A percentile compares a stretch with the other conserved stretches of the same genome.
phyloP scores from a whole-genome alignment of 2,888 invertebrate genomes.

The Leptopterna dolabrata region DNA sequence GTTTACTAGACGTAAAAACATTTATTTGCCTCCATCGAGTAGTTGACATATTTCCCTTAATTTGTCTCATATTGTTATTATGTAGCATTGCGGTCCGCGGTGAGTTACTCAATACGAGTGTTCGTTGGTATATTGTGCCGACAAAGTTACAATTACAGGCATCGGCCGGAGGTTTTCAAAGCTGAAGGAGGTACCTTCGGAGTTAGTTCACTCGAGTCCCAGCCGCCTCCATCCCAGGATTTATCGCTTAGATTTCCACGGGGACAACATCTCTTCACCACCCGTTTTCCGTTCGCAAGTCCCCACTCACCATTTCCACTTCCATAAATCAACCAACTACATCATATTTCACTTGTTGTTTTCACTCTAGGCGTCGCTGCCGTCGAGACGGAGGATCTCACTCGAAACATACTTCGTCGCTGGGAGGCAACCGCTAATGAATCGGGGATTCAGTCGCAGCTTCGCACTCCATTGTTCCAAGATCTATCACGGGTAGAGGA shows the following conservation, averaged over 20 bases:
- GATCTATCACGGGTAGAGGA: slow-evolving; percentile 14
- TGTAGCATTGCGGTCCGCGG: too few relatives aligned
- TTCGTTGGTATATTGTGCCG: too few relatives aligned
- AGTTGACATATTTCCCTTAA: too few relatives aligned
- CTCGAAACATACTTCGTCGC: neutral
- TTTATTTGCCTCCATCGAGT: too few relatives aligned
- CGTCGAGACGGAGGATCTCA: neutral
- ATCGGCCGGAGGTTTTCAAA: neutral
- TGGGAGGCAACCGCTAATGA: slow-evolving; percentile 22
- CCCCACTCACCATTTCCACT: slow-evolving; percentile 28
- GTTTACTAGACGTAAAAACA: too few relatives aligned
- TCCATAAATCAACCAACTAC: slow-evolving; percentile 44
- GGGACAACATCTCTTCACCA: slow-evolving; percentile 23
- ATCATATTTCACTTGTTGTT: slow-evolving; percentile 52
- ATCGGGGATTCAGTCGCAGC: neutral
- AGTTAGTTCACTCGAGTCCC: neutral
- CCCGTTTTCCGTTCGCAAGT: slow-evolving; percentile 17
- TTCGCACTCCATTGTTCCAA: slow-evolving; percentile 39
- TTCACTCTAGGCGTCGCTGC: neutral
- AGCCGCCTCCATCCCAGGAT: slow-evolving; percentile 24
- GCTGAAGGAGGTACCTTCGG: neutral
- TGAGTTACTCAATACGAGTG: too few relatives aligned
- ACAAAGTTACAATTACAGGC: neutral
- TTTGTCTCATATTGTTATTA: too few relatives aligned
- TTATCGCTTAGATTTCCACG: slow-evolving; percentile 46